phyloP scores from a whole-genome alignment of 2,113 vertebrate genomes.

The Polyodon spathula region DNA sequence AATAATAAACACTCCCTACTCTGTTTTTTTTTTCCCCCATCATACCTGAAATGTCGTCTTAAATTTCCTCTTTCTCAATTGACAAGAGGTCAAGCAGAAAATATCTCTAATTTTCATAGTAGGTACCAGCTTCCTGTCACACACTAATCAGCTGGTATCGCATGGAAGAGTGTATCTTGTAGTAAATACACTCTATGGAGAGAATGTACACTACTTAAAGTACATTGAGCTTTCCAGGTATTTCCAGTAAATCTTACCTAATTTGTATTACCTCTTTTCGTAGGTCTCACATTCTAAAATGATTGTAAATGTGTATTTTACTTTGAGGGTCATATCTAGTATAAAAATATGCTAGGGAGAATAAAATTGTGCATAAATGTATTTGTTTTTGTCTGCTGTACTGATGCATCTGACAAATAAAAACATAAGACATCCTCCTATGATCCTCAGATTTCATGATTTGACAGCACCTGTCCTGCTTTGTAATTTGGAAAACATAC shows the following conservation, averaged over 20 bases:
- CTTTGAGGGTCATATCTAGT: too few relatives aligned
- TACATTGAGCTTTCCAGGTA: too few relatives aligned
- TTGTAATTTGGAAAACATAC: background rate
- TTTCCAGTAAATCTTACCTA: too few relatives aligned
- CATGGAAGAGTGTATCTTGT: background rate
- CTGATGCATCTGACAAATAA: too few relatives aligned
- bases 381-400: background rate
- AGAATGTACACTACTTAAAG: too few relatives aligned
- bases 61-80: background rate
- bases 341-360: too few relatives aligned
- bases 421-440: background rate
- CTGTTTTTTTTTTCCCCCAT: background rate
- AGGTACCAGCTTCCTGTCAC: background rate
- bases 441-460: background rate
- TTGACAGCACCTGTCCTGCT: background rate
- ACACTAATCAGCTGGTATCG: background rate
- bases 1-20: background rate
- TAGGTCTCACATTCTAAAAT: too few relatives aligned
- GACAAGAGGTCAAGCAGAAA: background rate
- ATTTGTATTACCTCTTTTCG: too few relatives aligned
- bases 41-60: background rate
- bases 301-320: too few relatives aligned
- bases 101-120: background rate
- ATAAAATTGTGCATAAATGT: background rate
- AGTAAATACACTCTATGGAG: background rate